Evolutionary conservation across 1,140 invertebrate species (phyloP), one percentile per base, ranked within the genome.

Genomic region (Pseudomyrmex dendroicus): DNA sequence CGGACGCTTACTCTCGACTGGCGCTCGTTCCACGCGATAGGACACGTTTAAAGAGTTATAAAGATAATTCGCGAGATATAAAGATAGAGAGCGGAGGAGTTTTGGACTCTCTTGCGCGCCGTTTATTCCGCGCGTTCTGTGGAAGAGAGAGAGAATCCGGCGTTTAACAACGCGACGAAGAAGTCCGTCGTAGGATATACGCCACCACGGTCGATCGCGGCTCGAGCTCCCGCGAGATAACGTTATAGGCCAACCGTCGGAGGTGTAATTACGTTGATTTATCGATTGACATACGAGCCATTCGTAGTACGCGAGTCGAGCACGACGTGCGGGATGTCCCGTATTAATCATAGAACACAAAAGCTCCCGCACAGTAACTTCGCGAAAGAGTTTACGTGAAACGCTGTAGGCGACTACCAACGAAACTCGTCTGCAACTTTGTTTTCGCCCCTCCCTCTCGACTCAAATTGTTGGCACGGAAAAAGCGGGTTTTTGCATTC

Each of bases 41-140:
- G 63, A 56, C 84, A 84, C 84, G 80, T 73, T 74, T 74, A 54
- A 66, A 54, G 64, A 77, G 80, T 86, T 82, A 57, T 82, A 78
- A 89, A 86, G 84, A 86, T 88, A 86, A 86, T 74, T 68, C 17
- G 64, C 22, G 35, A 67, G 50, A 80, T 85, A 76, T 52, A 59
- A 74, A 63, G 70, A 63, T 76, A 57, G 50, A 25, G 35, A 35
- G 35, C 35, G 20, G 48, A 12, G 10, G 9, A 48, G 35, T 35
- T 61, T 61, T 12, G 22, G 48, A 10, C 64, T 25, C 13, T 59
- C 57, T 4, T 35, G 35, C 8, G 74, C 15, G 20, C 48, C 25
- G 57, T 52, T 73, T 54, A 56, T 63, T 63, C 50, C 35, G 35
- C 35, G 35, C 35, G 35, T 7, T 4, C 5, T 35, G 35, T 35